A percentile compares a stretch with the other conserved stretches of the same genome.
phyloP scores from a whole-genome alignment of 2,888 invertebrate species.

The Drosophila formosana region DNA sequence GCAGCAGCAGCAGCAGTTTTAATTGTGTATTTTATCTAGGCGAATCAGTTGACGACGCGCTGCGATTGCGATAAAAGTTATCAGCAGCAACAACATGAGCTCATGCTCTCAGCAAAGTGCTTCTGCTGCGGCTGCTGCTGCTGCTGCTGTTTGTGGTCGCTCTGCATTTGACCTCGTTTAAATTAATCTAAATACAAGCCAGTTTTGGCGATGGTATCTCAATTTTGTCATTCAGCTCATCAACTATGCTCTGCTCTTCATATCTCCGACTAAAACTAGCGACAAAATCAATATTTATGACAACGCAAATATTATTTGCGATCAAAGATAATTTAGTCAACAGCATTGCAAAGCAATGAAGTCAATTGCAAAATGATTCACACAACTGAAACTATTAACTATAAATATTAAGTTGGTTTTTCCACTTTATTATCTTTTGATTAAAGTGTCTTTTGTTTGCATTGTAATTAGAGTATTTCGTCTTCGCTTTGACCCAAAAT shows the following conservation, averaged over 20 bases:
- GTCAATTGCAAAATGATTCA: constrained; percentile 5
- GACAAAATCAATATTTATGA: neutral
- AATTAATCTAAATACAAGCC: constrained; percentile 47
- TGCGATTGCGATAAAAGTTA: constrained; percentile 55
- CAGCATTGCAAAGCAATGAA: neutral
- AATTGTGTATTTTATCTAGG: constrained; percentile 46
- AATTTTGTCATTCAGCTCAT: constrained; percentile 30
- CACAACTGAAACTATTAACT: neutral
- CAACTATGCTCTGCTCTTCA: neutral
- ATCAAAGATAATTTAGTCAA: neutral
- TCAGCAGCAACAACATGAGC: constrained; percentile 43
- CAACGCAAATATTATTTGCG: neutral
- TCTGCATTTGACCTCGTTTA: constrained; percentile 71
- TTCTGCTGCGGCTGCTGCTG: constrained; percentile 16
- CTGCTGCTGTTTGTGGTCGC: constrained; percentile 42
- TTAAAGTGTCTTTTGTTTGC: neutral
- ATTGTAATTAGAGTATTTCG: constrained; percentile 28
- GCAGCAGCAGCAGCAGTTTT: constrained; percentile 26
- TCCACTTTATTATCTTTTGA: neutral
- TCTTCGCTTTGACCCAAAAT: constrained; percentile 19
- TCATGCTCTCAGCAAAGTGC: neutral
- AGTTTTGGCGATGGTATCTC: constrained; percentile 48
- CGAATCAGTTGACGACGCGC: constrained; percentile 29
- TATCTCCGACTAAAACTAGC: constrained; percentile 9
- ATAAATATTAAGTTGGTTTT: neutral